Base-by-base conservation (phyloP, 1,140 invertebrate genomes). In the Papilio polytes region DNA sequence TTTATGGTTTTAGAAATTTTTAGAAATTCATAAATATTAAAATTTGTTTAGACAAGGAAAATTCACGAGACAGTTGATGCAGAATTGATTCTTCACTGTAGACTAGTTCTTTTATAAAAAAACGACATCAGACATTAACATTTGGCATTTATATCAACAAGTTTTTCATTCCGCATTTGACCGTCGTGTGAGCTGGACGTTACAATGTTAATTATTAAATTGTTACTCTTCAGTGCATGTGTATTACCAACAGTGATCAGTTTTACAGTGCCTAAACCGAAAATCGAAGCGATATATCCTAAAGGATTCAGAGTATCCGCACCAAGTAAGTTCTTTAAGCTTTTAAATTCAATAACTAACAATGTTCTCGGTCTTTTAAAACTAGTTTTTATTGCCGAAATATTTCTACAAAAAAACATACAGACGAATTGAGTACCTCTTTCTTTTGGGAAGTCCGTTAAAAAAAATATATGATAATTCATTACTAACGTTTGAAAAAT, bases 281-380 rank as follows among this genome's bases (percentile, higher is more conserved):
- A 88, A 56, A 91, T 97, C 12, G 95, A 96, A 85, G 96, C 96
- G 0, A 96, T 96, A 20, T 94, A 95, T 86, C 96, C 96, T 0
- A 95, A 94, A 85, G 97, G 97, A 72, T 90, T 97, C 10, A 92
- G 96, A 76, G 96, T 97, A 0, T 96, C 96, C 1, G 95, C 97
- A 76, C 96, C 96, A 83, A 95, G 97, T 96, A 89, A 92, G 18
- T 1, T 56, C 15, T 83, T 20, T n/a, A 66, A 74, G 20, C 6
- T 74, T 63, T 76, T 73, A 9, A 66, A 31, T 53, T 41, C 56
- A 59, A n/a, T 26, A 51, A 36, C 31, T 80, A 18, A 20, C 2
- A 51, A 8, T 48, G n/a, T 74, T 46, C 66, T 9, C 82, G 53
- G 51, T 80, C 79, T 81, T 41, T 18, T 44, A 8, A 41, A 8